Conservation (phyloP, 1,140 invertebrate species). For the Aphelinus certus region DNA sequence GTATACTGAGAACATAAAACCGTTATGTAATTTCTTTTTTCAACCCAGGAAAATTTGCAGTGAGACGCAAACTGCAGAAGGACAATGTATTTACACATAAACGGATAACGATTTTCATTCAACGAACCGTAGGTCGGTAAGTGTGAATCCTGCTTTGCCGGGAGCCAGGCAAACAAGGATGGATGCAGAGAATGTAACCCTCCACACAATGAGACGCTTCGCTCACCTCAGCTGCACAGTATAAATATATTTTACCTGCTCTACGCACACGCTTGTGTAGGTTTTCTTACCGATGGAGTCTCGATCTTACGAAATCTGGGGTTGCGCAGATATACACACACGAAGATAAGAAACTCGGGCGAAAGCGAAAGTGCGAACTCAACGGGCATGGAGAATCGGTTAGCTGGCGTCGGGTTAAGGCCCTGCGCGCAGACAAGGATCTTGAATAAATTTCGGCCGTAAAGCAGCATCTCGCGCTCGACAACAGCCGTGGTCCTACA, state of each 20-base stretch:
- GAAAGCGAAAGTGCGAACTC: slow-evolving; percentile 31
- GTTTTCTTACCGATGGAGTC: slow-evolving; percentile 24
- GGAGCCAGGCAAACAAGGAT: slow-evolving; percentile 16
- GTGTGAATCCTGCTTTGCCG: slow-evolving; percentile 4
- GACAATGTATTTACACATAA: too few relatives aligned
- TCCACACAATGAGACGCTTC: neutral
- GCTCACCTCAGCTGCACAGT: too few relatives aligned
- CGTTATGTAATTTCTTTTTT: too few relatives aligned
- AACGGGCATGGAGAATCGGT: neutral
- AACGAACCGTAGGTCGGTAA: slow-evolving; percentile 24
- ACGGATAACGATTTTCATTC: neutral
- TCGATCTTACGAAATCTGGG: slow-evolving; percentile 18
- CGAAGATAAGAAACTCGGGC: slow-evolving; percentile 17
- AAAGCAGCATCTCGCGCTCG: too few relatives aligned
- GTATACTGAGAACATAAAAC: too few relatives aligned
- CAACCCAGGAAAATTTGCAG: too few relatives aligned
- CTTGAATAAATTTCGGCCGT: too few relatives aligned
- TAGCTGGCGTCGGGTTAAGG: neutral
- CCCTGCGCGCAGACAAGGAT: slow-evolving; percentile 4
- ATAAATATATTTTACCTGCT: neutral
- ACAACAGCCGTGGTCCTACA: too few relatives aligned
- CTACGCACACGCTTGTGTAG: too few relatives aligned
- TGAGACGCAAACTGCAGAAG: too few relatives aligned
- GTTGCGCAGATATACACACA: neutral
- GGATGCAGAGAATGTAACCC: slow-evolving; percentile 5